A percentile compares a stretch with the other conserved stretches of the same genome.
Conservation (phyloP, 2,113 vertebrate genomes). For the Stictonetta naevosa region DNA sequence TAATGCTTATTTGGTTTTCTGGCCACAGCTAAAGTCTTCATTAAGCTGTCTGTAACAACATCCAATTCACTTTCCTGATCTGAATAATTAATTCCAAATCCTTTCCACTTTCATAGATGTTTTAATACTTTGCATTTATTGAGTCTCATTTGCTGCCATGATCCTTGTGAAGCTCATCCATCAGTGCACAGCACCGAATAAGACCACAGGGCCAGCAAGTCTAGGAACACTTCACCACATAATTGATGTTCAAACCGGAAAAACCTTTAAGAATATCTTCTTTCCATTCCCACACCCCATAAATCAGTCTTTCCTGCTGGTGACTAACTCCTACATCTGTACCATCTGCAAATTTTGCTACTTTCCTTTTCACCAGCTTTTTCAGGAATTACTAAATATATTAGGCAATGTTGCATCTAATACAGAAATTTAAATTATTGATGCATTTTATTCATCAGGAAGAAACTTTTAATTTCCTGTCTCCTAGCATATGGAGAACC, state of each 20-base stretch:
- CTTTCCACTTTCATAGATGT: background rate
- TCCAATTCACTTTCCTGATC: background rate
- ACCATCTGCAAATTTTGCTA: background rate
- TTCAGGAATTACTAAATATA: background rate
- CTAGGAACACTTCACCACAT: background rate
- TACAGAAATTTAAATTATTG: background rate
- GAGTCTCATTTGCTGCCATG: background rate
- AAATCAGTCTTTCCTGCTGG: background rate
- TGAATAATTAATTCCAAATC: slow-evolving; percentile 37
- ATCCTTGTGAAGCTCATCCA: background rate
- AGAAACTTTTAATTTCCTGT: background rate
- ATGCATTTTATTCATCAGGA: background rate
- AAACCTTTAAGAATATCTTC: background rate
- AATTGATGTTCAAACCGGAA: background rate
- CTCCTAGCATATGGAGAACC: background rate
- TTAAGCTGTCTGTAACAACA: slow-evolving; percentile 17
- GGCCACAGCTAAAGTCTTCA: slow-evolving; percentile 3
- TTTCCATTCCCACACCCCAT: background rate
- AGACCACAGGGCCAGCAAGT: accelerated
- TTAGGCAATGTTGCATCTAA: background rate
- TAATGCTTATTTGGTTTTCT: slow-evolving; percentile 2
- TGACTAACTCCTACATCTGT: background rate
- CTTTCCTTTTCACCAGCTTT: background rate
- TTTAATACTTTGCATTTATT: background rate
- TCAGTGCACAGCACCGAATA: background rate